Evolutionary conservation across 2,797 vertebrate genomes (phyloP), one percentile per base, ranked within the genome.

Genomic region (Margarornis squamiger): DNA sequence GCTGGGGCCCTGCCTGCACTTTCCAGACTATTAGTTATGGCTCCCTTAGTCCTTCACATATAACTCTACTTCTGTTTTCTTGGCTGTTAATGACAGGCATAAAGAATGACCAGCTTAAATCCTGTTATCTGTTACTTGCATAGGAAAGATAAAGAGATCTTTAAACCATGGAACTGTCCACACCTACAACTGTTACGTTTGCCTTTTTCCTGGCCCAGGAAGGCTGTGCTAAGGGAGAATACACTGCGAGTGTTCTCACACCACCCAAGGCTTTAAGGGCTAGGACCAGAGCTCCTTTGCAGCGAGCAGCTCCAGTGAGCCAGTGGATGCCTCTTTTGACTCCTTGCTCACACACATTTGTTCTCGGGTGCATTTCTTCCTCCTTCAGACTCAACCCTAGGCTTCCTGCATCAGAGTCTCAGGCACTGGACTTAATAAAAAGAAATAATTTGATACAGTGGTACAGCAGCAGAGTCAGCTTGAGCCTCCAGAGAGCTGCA

Each of bases 291-390:
- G 51, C 4, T 58, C 24, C 24, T 77, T 52, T 27, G 18, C 20
- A 46, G 29, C 12, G 6, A 9, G 41, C 38, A 76, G 32, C 24
- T 83, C 43, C 49, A 12, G 27, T 22, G 43, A 76, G 49, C 36
- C 36, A 71, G 2, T 11, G 38, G 65, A 63, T 45, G 24, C 24
- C 24, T 24, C n/a, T 84, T 84, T 77, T 15, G 3, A 32, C 30
- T 46, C 29, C 29, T 45, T 32, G 12, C 21, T 58, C 58, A 34
- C n/a, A 46, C 29, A 45, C 17, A 7, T 58, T 43, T 6, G 24
- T 68, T 71, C 51, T 51, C 0, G 0, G 6, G 24, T 62, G 12
- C 17, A 3, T 58, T 71, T 45, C 51, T 24, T 58, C 43, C 23
- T 57, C 65, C 43, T 76, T 45, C 4, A 5, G 29, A 36, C 72